Evolutionary conservation across 1,140 invertebrate genomes (phyloP).

Genomic region (Lepidurus arcticus): DNA sequence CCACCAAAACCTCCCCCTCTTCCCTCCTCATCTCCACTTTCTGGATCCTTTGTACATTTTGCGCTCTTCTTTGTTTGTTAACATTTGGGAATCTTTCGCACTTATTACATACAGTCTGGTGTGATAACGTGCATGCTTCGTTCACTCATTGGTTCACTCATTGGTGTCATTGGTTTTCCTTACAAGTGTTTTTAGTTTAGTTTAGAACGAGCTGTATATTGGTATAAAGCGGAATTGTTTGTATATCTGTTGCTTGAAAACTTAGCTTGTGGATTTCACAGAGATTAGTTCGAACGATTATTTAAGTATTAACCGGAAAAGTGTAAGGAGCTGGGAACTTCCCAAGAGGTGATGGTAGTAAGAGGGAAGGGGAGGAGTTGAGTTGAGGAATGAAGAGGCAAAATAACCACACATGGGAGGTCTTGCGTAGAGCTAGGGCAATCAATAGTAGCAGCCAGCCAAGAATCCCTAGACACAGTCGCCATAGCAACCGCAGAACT

Average conservation of each 20-base stretch:
- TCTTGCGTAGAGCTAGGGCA: neutral
- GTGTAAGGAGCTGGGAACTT: neutral
- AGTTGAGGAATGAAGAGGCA: slow-evolving; percentile 8
- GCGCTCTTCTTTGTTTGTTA: neutral
- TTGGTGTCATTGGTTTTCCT: too few species aligned
- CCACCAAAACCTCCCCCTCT: neutral
- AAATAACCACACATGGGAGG: slow-evolving; percentile 1
- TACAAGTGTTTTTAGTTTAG: too few species aligned
- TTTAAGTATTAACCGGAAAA: too few species aligned
- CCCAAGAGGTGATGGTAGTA: neutral
- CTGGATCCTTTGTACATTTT: neutral
- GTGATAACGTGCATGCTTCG: too few species aligned
- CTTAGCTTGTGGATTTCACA: too few species aligned
- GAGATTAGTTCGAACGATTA: too few species aligned
- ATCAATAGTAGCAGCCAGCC: slow-evolving; percentile 18
- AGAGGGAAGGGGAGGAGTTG: slow-evolving; percentile 2
- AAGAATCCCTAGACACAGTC: slow-evolving; percentile 13
- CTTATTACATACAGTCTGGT: too few species aligned
- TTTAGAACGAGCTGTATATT: too few species aligned
- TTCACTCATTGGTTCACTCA: too few species aligned
- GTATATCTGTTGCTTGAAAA: too few species aligned
- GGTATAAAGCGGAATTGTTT: too few species aligned
- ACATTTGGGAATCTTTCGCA: too few species aligned
- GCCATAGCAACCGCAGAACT: slow-evolving; percentile 14
- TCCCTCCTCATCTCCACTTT: neutral